Base-by-base conservation (phyloP, 2,888 invertebrate genomes). In the Busseola fusca region DNA sequence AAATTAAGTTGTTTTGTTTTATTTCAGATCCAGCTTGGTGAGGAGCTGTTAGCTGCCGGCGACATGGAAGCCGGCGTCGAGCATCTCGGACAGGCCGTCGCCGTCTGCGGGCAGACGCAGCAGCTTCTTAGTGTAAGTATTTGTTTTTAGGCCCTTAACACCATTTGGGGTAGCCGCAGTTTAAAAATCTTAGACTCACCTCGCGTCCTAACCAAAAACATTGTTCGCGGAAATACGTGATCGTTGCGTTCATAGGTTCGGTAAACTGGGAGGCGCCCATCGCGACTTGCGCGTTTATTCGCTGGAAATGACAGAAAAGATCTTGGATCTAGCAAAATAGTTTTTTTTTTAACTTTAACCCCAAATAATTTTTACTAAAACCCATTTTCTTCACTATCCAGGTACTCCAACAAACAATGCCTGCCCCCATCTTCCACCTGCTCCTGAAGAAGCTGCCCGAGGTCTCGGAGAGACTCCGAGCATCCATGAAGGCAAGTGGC, bases 41-140 rank as follows among this genome's bases (percentile, higher is more conserved):
- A 99, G 93, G 98, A 98, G 89, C 93, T 99, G 78, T 95, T 99
- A 85, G 97, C 97, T 21, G 97, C 97, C n/a, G 98, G 98, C 21
- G 98, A 98, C 88, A 92, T 98, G 76, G 98, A 99, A 82, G 97
- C 97, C 60, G 99, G 99, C 52, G 98, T 99, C 65, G 99, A 99
- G 92, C 99, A 99, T 95, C 97, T 99, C 84, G 98, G 98, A 58
- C 99, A 99, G 93, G 99, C 99, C 14, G 98, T 99, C n/a, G 98
- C 99, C 6, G 98, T 99, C 40, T 99, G 99, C 91, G 99, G 99
- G 18, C 99, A 99, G 92, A 98, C 99, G 0, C 97, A 98, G 87
- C 98, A 99, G 91, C 96, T 99, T 67, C 96, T 99, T 64, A 97
- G 98, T 90, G 96, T 97, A 80, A 90, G 94, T 72, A 5, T 16